phyloP scores from a whole-genome alignment of 2,113 vertebrate species.

The Eleginops maclovinus region DNA sequence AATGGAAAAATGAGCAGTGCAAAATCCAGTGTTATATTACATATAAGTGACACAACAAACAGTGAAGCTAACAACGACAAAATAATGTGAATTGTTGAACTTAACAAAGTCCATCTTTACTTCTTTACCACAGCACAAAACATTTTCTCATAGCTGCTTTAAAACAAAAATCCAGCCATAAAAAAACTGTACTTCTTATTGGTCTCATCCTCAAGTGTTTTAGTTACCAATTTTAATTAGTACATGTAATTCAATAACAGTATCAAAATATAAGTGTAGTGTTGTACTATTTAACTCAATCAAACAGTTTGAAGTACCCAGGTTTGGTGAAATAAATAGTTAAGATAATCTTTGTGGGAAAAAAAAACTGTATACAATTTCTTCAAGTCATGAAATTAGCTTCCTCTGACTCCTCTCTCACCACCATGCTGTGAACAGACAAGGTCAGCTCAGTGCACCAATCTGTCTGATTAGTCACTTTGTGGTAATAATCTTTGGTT shows the following conservation, averaged over 20 bases:
- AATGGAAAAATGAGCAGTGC: too few species aligned
- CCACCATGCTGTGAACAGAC: constrained; percentile 26
- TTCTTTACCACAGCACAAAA: background rate
- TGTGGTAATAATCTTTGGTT: constrained; percentile 77
- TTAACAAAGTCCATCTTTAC: background rate
- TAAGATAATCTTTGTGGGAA: background rate
- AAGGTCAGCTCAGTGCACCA: constrained; percentile 50
- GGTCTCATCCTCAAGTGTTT: too few species aligned
- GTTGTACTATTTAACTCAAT: background rate
- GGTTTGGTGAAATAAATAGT: background rate
- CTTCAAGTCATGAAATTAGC: background rate
- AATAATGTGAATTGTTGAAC: background rate
- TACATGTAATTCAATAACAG: background rate
- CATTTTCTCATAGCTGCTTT: background rate
- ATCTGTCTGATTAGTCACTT: constrained; percentile 81
- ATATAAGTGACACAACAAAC: too few species aligned
- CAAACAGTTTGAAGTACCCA: background rate
- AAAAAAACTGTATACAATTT: background rate
- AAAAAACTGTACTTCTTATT: background rate
- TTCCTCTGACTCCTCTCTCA: background rate
- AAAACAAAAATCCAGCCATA: too few species aligned
- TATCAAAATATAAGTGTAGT: too few species aligned
- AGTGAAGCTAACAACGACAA: too few species aligned
- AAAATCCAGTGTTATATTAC: too few species aligned
- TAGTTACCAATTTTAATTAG: background rate